phyloP scores from a whole-genome alignment of 1,140 invertebrate genomes.

The Ladona fulva region DNA sequence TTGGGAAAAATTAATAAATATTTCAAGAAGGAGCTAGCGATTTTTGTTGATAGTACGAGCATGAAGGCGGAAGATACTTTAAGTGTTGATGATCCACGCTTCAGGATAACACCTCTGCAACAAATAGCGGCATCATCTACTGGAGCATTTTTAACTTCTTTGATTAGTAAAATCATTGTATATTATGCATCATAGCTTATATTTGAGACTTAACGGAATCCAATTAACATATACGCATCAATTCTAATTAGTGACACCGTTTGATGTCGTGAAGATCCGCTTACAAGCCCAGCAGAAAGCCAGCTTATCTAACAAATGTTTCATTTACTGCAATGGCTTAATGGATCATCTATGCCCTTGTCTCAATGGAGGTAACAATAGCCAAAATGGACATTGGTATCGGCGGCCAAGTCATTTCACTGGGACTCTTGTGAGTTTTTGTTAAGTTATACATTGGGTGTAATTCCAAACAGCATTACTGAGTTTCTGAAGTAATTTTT shows the following conservation, averaged over 20 bases:
- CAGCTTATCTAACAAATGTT: conserved; percentile 77
- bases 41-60: background rate
- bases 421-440: conserved; percentile 56
- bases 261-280: conserved; percentile 97
- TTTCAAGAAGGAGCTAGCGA: no score
- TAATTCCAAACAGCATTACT: no score
- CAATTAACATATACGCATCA: no score
- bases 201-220: no score
- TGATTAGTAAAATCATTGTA: conserved; percentile 40
- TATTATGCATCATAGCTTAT: background rate
- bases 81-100: conserved; percentile 52
- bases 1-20: no score
- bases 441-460: no score
- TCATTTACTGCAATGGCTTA: conserved; percentile 96
- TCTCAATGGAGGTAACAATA: conserved; percentile 35
- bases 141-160: conserved; percentile 79
- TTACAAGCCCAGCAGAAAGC: conserved; percentile 88
- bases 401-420: conserved; percentile 68
- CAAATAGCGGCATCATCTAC: conserved; percentile 84
- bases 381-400: conserved; percentile 51
- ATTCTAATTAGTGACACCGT: conserved; percentile 65
- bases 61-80: background rate
- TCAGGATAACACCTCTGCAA: conserved; percentile 71
- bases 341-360: conserved; percentile 99
- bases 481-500: no score